These are phyloP conservation scores for Penaeus japonicus DNA, from an alignment of 1,140 invertebrate genomes.

Conservation along the genomic window DNA sequence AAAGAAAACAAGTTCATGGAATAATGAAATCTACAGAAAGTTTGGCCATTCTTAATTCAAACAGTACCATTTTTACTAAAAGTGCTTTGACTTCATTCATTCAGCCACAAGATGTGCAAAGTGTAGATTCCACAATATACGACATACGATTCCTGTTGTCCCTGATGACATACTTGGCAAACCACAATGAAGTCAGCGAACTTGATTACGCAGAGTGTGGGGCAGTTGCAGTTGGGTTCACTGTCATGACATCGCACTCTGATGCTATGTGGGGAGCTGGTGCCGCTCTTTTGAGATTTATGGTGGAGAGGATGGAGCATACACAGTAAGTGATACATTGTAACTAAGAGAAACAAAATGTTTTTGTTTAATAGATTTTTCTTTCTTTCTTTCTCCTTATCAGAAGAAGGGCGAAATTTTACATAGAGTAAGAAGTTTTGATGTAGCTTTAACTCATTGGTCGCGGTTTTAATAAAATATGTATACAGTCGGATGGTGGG, in stretches of 20 bases:
- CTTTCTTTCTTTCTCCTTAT: too few species aligned
- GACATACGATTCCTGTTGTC: constrained; percentile 42
- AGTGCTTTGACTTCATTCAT: neutral
- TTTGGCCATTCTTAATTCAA: neutral
- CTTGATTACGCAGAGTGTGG: constrained; percentile 36
- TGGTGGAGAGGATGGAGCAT: constrained; percentile 33
- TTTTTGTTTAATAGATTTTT: too few species aligned
- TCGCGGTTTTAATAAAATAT: too few species aligned
- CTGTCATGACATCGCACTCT: constrained; percentile 30
- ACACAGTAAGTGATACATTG: constrained; percentile 13
- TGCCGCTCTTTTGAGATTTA: constrained; percentile 31
- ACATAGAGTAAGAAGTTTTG: too few species aligned
- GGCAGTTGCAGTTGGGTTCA: constrained; percentile 27
- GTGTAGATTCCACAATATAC: constrained; percentile 13
- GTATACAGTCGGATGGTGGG: too few species aligned
- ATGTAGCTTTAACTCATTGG: too few species aligned
- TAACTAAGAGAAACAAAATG: neutral
- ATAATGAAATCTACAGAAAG: too few species aligned
- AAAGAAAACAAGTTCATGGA: too few species aligned
- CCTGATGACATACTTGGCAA: constrained; percentile 28
- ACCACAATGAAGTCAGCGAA: neutral
- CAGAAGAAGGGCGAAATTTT: too few species aligned
- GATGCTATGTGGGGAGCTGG: constrained; percentile 24
- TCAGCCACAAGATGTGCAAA: constrained; percentile 15
- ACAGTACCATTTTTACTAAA: neutral